These are phyloP conservation scores for Gasterosteus nipponicus DNA, from an alignment of 2,113 vertebrate species.

Conservation along the genomic window DNA sequence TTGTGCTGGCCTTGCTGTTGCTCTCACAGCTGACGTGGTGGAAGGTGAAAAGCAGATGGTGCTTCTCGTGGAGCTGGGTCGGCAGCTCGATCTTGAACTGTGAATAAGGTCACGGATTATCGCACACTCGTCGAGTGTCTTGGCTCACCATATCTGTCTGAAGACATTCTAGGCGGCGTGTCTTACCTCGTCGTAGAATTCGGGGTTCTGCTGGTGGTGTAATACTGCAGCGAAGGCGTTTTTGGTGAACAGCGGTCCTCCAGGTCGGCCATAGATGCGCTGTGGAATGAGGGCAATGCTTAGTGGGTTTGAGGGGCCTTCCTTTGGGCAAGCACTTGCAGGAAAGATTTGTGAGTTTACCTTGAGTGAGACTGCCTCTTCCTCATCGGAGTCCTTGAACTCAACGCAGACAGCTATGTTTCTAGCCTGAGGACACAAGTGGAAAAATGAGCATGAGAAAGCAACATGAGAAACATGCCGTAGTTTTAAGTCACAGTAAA, in stretches of 20 bases:
- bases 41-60: conserved; percentile 96
- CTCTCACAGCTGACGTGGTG: conserved; percentile 96
- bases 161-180: not conserved
- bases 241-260: conserved; percentile 90
- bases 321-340: not conserved
- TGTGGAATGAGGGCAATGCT: conserved; percentile 62
- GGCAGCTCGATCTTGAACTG: conserved; percentile 97
- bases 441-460: not conserved
- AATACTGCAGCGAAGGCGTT: conserved; percentile 91
- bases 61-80: conserved; percentile 93
- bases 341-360: conserved; percentile 73
- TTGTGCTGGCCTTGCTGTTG: conserved; percentile 96
- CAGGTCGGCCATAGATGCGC: conserved; percentile 97
- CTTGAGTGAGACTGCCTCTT: conserved; percentile 92
- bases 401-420: conserved; percentile 97
- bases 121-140: not conserved
- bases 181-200: conserved; percentile 98
- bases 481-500: not conserved
- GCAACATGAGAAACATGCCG: not conserved
- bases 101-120: conserved; percentile 33
- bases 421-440: conserved; percentile 84
- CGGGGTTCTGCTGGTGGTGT: conserved; percentile 97
- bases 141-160: not conserved
- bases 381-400: conserved; percentile 97
- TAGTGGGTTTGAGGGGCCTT: not conserved